Base-by-base conservation (phyloP, 2,113 vertebrate genomes). In the Stegastes partitus region DNA sequence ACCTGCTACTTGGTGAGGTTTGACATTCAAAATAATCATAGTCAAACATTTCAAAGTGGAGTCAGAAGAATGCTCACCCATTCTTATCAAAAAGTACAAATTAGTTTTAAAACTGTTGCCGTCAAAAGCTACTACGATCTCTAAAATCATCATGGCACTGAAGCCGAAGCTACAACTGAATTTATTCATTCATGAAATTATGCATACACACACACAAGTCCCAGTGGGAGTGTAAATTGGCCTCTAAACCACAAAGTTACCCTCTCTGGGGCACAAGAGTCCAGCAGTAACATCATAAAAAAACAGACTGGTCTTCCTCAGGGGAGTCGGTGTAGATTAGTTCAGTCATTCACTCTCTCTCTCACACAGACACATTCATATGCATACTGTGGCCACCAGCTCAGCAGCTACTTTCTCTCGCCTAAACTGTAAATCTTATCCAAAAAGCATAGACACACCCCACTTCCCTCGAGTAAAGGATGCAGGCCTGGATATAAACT, bases 241-340 rank as follows among this genome's bases (percentile, higher is more conserved):
- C 75, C 87, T 69, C 63, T 75, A 90, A 91, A 87, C 89, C 87
- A 92, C 91, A 92, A 90, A 84, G 84, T 54, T 88, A 81, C 76
- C 69, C 77, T 77, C 71, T 72, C 21, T 64, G 50, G 72, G 78
- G 74, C 25, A 72, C 47, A 45, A 39, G 23, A 61, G 73, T 66
- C 53, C 23, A 56, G 58, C 55, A 68, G 79, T 64, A 69, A 77
- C 78, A 86, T 70, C 71, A 71, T 84, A 66, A 82, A 88, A 79
- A 79, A 67, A 79, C 72, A 77, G 74, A 74, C 75, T 73, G 70
- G 59, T 76, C 37, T 68, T 79, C 77, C 85, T 89, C 89, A 31
- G 25, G 37, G 69, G 79, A 74, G 50, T 25, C 18, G 0, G 12
- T 39, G 53, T 18, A 53, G 68, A 88, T 85, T 70, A 82, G 65